Evolutionary conservation across 2,113 vertebrate genomes (phyloP), one percentile per base, ranked within the genome.

Genomic region (Sapayoa aenigma): DNA sequence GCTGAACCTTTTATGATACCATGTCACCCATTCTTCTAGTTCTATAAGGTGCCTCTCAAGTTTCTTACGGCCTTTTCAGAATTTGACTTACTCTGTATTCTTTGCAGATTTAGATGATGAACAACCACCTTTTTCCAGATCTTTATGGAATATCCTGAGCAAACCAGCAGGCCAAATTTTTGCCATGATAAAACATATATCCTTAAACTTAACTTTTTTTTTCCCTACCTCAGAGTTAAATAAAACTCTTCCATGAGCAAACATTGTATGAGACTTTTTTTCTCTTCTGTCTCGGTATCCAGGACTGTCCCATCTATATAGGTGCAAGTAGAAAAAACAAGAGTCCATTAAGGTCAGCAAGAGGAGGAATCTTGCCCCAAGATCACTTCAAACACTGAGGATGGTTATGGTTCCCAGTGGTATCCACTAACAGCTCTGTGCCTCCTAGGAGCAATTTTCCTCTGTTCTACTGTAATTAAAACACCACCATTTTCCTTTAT

Each of bases 1-100:
- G 88, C 42, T 93, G 85, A 95, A 95, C 95, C 90, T 68, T 88
- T 49, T 37, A 56, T 81, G 90, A 90, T 91, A 90, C 84, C 9
- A 0, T 63, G 78, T 77, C 46, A 69, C 67, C 20, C 68, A 84
- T 95, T 88, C 85, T 83, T 86, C 42, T 71, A 13, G 18, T 39
- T 25, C 39, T 50, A 90, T 63, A 83, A 88, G 59, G 68, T 91
- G 55, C 63, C 75, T 71, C 68, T 84, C 78, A 86, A 84, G 39
- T 68, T 94, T 72, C 39, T 78, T 60, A 74, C 67, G 92, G 82
- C 20, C 33, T 67, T 55, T 79, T 71, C 56, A 65, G 83, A 77
- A 84, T 80, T 80, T 84, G 52, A 56, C 72, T 79, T 56, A 84
- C 77, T 84, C 42, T 55, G 24, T 78, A 72, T 80, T 81, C 74